A percentile compares a stretch with the other conserved stretches of the same genome.
Evolutionary conservation across 2,888 invertebrate genomes (phyloP).

Genomic region (Trissolcus japonicus): DNA sequence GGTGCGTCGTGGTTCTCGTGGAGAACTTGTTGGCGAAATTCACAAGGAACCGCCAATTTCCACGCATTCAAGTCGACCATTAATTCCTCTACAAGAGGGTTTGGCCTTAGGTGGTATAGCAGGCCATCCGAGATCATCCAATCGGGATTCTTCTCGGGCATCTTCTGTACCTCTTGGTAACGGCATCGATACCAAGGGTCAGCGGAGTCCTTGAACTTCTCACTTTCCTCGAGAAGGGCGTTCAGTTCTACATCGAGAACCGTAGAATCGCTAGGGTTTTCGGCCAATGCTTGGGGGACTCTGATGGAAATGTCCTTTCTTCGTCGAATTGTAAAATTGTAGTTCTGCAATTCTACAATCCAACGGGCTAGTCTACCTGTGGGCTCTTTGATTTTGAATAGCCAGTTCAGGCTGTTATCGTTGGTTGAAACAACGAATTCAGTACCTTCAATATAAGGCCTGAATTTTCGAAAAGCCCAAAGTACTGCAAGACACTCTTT

Average conservation of each 20-base stretch:
- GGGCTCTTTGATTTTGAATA: constrained; percentile 4
- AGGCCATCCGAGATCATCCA: constrained; percentile 17
- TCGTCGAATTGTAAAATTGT: background rate
- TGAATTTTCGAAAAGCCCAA: constrained; percentile 40
- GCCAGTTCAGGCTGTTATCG: constrained; percentile 19
- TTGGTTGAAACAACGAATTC: background rate
- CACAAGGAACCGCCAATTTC: constrained; percentile 15
- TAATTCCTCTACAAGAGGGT: constrained; percentile 4
- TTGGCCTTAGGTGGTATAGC: constrained; percentile 3
- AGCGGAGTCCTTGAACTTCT: background rate
- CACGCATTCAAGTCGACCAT: constrained; percentile 15
- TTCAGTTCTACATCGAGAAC: background rate
- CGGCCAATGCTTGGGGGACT: constrained; percentile 10
- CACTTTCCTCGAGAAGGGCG: background rate
- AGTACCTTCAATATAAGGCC: constrained; percentile 48
- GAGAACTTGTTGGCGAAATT: background rate
- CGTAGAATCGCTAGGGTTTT: background rate
- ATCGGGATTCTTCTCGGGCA: constrained; percentile 17
- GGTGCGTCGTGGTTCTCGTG: constrained; percentile 7
- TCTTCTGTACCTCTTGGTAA: background rate
- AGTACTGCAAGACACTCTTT: constrained; percentile 41
- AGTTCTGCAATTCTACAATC: constrained; percentile 18
- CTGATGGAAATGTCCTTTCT: constrained; percentile 7
- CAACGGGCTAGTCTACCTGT: constrained; percentile 25
- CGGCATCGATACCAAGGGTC: constrained; percentile 20